Base-by-base conservation (phyloP, 2,888 invertebrate species). In the Caenorhabditis auriculariae region DNA sequence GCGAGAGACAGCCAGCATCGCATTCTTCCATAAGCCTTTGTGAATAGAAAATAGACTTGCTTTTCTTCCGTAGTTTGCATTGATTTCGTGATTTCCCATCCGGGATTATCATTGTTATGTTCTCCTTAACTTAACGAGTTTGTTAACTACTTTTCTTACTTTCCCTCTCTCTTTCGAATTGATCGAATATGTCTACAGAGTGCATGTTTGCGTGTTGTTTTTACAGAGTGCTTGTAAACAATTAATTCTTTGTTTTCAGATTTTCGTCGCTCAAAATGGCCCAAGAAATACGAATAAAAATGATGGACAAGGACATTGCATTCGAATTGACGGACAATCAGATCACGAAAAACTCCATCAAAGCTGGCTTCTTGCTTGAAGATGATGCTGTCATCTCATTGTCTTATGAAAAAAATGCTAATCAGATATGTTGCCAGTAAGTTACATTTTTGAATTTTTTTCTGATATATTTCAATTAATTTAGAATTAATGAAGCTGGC, bases 201-300 rank as follows among this genome's bases (percentile, higher is more conserved):
- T n/a, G n/a, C n/a, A n/a, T n/a, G n/a, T n/a, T n/a, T n/a, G n/a
- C n/a, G n/a, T n/a, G n/a, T n/a, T n/a, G n/a, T n/a, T 41, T 26
- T 21, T 42, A 49, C n/a, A 49, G 39, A 49, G 50, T 49, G 2
- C 26, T 21, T 49, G 50, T 49, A 41, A 41, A 49, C 38, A 49
- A 49, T 43, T 49, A 49, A 49, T 49, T 49, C 26, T 49, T 49
- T 49, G 26, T 49, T 51, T 51, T 51, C 43, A 51, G 51, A 51
- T 42, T 21, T 6, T 26, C 9, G 7, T 1, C 45, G 9, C 9
- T 9, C 12, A 44, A 44, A 44, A 44, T 44, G 45, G 1, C 19
- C 24, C 24, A 44, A 44, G 24, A 21, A 12, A 26, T 44, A 24
- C 19, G 24, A 21, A 12, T 44, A 12, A n/a, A 24, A 17, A 44